Evolutionary conservation across 2,888 invertebrate genomes (phyloP), one percentile per base, ranked within the genome.

Genomic region (Polyommatus iphigenia): DNA sequence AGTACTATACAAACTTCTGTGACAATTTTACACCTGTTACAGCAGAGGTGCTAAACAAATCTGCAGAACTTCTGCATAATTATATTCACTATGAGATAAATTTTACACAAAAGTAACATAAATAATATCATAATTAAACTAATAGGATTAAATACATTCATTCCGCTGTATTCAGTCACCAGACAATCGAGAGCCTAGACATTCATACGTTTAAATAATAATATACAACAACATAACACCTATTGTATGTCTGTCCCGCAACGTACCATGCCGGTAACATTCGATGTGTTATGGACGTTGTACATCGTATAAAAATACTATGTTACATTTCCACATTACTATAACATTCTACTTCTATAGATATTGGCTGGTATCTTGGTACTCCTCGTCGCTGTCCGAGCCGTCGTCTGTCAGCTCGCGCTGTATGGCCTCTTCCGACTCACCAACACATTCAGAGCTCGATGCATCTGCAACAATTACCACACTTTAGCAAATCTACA

Each of bases 331-430:
- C 78, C 79, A 78, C 62, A 59, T 46, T 77, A 76, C 36, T 32
- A 54, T 54, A 59, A 67, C 20, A 29, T 72, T 71, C 59, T 80
- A 36, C 29, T 81, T 84, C 90, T 91, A 91, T 80, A 89, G 92
- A 84, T 92, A 93, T 79, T 92, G 90, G 87, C 87, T 91, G 85
- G 94, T 91, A 87, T 94, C 94, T 79, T 93, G 90, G 85, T 90
- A 92, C 78, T 94, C 94, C 80, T 93, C 93, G 81, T 93, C 93
- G 85, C 88, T 89, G 84, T 90, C 93, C 18, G 92, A 91, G 83
- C 91, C 92, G 86, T 94, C 94, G 89, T 94, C 91, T 8, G 93
- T 94, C 88, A 93, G 87, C 90, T 92, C 92, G 82, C 94, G 93
- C 84, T 90, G 91, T 85, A 89, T 80, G 83, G 89, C 80, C 91